phyloP scores from a whole-genome alignment of 2,113 vertebrate species.

The Toxostoma redivivum region DNA sequence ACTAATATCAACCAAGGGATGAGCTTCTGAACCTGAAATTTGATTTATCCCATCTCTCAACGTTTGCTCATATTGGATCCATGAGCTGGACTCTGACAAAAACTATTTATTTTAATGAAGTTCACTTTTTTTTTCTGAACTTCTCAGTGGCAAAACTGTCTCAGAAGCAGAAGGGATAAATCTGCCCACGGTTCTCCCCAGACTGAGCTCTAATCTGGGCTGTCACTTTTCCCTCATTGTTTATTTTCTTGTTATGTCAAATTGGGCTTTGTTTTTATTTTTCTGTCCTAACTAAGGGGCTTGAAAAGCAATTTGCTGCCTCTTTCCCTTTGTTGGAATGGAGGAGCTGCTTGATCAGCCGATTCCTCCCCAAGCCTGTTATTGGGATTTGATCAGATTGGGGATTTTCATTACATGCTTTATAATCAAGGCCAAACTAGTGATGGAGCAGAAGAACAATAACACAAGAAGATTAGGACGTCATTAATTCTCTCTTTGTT shows the following conservation, averaged over 20 bases:
- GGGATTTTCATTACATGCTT: conserved; percentile 26
- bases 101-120: background rate
- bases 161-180: background rate
- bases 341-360: conserved; percentile 16
- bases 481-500: conserved; percentile 56
- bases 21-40: background rate
- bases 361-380: conserved; percentile 26
- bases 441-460: conserved; percentile 17
- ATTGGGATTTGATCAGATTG: conserved; percentile 40
- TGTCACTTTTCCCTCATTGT: background rate
- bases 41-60: background rate
- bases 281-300: background rate
- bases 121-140: background rate
- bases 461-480: conserved; percentile 36
- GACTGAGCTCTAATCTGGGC: background rate
- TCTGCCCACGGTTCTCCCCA: background rate
- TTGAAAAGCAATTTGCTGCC: conserved; percentile 16
- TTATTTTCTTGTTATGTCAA: background rate
- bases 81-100: background rate
- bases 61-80: background rate
- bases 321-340: background rate
- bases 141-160: background rate
- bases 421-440: conserved; percentile 12
- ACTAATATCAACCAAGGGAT: background rate
- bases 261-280: background rate